Evolutionary conservation across 2,888 invertebrate genomes (phyloP).

Genomic region (Oscheius sp.): DNA sequence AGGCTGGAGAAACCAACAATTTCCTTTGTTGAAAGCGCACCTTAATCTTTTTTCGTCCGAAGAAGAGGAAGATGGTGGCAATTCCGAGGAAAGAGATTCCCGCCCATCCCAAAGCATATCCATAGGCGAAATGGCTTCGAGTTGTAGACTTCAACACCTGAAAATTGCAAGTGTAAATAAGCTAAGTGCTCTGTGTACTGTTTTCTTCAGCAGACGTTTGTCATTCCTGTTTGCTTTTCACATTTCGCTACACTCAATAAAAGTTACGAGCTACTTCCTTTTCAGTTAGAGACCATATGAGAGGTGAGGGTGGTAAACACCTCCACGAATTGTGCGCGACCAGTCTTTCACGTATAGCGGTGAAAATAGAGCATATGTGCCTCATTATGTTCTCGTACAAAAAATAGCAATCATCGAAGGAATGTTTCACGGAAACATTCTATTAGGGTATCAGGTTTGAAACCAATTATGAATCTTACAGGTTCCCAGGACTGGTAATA

Average conservation of each 20-base stretch:
- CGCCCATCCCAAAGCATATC: slow-evolving; percentile 95
- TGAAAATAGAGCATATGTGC: no score
- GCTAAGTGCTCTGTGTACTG: no score
- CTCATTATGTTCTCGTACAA: no score
- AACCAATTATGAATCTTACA: slow-evolving; percentile 60
- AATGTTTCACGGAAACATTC: not conserved
- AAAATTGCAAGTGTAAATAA: slow-evolving; percentile 21
- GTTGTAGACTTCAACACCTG: slow-evolving; percentile 67
- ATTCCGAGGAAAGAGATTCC: slow-evolving; percentile 91
- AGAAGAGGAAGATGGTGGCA: slow-evolving; percentile 65
- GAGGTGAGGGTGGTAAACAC: no score
- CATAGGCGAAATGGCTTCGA: slow-evolving; percentile 86
- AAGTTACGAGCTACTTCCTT: not conserved
- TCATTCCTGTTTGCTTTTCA: not conserved
- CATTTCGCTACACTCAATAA: not conserved
- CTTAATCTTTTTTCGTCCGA: slow-evolving; percentile 65
- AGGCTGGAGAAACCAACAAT: not conserved
- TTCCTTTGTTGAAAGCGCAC: slow-evolving; percentile 43
- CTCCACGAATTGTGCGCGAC: no score
- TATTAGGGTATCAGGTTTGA: not conserved
- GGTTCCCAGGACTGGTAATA: slow-evolving; percentile 88
- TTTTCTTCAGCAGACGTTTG: no score
- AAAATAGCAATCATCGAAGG: no score
- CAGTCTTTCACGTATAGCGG: no score
- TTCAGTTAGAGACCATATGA: no score